Evolutionary conservation across 1,140 invertebrate species (phyloP).

Genomic region (Eumaeus atala): DNA sequence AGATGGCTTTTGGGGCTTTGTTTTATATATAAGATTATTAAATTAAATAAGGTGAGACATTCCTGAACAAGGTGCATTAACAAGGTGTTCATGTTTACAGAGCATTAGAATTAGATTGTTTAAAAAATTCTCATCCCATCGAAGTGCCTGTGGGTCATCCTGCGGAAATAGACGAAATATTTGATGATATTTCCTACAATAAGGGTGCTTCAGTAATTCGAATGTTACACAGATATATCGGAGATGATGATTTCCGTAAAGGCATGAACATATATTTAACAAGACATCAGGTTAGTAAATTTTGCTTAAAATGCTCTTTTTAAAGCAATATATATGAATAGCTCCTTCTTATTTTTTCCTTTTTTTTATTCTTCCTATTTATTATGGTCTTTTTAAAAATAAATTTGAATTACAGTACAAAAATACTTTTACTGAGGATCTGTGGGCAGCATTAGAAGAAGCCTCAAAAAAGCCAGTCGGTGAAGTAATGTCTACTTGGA

Average conservation of each 20-base stretch:
- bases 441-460: constrained; percentile 93
- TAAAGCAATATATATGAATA: too few species aligned
- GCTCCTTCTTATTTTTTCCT: not conserved
- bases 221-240: constrained; percentile 97
- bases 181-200: constrained; percentile 96
- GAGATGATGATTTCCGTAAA: constrained; percentile 93
- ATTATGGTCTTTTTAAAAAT: constrained; percentile 7
- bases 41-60: too few species aligned
- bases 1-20: too few species aligned
- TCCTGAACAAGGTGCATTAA: not conserved
- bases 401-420: constrained; percentile 50
- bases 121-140: constrained; percentile 93
- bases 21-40: too few species aligned
- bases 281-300: constrained; percentile 78
- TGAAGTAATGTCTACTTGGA: constrained; percentile 96
- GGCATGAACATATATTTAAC: constrained; percentile 96
- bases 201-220: constrained; percentile 95
- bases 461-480: constrained; percentile 93
- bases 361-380: too few species aligned
- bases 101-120: constrained; percentile 90
- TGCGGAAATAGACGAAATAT: constrained; percentile 95
- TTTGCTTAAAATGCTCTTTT: too few species aligned
- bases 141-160: constrained; percentile 92
- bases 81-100: constrained; percentile 42
- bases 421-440: constrained; percentile 93